These are phyloP conservation scores for Anhinga rufa DNA, from an alignment of 2,113 vertebrate genomes.

Conservation along the genomic window DNA sequence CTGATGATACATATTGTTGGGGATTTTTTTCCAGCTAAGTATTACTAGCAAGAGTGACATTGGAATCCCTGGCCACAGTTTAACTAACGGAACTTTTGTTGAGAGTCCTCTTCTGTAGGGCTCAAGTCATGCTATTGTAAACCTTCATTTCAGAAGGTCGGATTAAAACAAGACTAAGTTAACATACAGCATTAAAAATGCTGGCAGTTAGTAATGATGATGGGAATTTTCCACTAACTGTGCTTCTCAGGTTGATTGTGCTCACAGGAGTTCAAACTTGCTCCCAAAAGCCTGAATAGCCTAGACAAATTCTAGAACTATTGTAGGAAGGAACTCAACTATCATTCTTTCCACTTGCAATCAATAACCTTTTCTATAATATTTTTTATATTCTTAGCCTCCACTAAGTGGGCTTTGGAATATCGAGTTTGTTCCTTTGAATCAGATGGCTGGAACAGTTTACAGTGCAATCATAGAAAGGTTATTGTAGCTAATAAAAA, in stretches of 20 bases:
- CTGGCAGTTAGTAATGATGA: not conserved
- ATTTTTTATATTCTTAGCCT: constrained; percentile 9
- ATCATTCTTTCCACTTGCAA: not conserved
- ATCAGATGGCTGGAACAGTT: constrained; percentile 28
- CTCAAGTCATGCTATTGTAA: not conserved
- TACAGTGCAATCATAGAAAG: constrained; percentile 49
- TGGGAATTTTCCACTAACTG: constrained; percentile 37
- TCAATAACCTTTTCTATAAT: constrained; percentile 32
- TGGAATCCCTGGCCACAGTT: not conserved
- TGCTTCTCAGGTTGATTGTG: constrained; percentile 46
- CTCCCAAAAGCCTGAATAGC: not conserved
- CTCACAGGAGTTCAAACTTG: not conserved
- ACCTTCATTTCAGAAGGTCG: constrained; percentile 35
- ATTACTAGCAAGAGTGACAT: not conserved
- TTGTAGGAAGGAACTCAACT: not conserved
- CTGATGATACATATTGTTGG: not conserved
- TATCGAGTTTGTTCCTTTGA: constrained; percentile 38
- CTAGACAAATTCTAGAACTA: not conserved
- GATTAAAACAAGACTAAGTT: not conserved
- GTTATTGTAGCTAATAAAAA: constrained; percentile 23
- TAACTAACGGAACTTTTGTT: not conserved
- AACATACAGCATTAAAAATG: constrained; percentile 22
- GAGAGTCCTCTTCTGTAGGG: not conserved
- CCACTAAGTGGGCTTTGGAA: not conserved
- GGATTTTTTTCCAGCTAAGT: not conserved